Evolutionary conservation across 2,888 invertebrate species (phyloP), one percentile per base, ranked within the genome.

Genomic region (Neoascia interrupta): DNA sequence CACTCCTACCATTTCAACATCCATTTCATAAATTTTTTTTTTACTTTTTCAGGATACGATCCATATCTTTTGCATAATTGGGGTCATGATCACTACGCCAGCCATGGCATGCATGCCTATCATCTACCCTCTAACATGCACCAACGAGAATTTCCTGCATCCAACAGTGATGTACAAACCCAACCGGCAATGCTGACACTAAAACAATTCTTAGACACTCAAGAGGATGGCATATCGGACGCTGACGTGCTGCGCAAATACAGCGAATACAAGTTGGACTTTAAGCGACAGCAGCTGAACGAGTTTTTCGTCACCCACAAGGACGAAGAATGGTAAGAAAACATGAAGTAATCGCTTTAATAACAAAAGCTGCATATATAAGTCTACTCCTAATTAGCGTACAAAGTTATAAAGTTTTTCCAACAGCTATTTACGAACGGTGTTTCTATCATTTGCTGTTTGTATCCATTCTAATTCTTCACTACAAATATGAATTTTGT

Each of bases 291-390:
- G 87, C 99, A 99, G 88, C 92, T 99, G 63, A 97, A 97, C 90
- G 98, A 99, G 88, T 99, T 99, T 91, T 99, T 99, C 90, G 95
- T 98, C 84, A 95, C 96, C 43, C 99, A 99, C 91, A 99, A 99
- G 90, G 99, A 99, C 86, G 99, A 99, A 90, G 99, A 99, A 94
- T 99, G 99, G 99, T 99, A 92, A 91, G 95, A 58, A 21, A n/a
- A 18, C 6, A 43, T 60, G n/a, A 28, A 41, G 41, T 23, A 13
- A 47, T 39, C 61, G 10, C 34, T 36, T 63, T 26, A 60, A 72
- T 49, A 49, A 58, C 39, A 49, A 74, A 58, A 21, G 8, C 18
- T 58, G 34, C 56, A 43, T 54, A 54, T 23, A n/a, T n/a, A n/a
- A n/a, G n/a, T 45, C 49, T 61, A 11, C 60, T 60, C 53, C 61